phyloP scores from a whole-genome alignment of 2,113 vertebrate species.

The Brachyistius frenatus region DNA sequence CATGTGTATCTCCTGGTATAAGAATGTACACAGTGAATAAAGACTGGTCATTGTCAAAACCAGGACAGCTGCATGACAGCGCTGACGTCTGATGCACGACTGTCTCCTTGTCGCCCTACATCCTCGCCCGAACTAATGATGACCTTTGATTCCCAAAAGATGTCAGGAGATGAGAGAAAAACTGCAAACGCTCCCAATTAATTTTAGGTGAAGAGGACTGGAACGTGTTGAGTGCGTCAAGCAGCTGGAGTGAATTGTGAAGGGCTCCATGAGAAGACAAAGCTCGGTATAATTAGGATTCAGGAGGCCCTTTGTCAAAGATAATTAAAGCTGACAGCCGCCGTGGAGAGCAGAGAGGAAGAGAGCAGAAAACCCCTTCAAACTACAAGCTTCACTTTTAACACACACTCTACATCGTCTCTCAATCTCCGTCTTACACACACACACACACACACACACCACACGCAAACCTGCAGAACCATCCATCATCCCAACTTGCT shows the following conservation, averaged over 20 bases:
- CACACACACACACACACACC: constrained; percentile 28
- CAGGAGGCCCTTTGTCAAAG: constrained; percentile 77
- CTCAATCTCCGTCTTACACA: constrained; percentile 32
- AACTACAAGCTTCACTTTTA: constrained; percentile 71
- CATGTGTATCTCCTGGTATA: constrained; percentile 15
- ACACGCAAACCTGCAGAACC: constrained; percentile 32
- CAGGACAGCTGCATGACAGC: constrained; percentile 63
- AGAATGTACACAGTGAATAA: constrained; percentile 33
- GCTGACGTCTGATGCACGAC: constrained; percentile 72
- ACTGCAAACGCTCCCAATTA: constrained; percentile 75
- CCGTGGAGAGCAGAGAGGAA: constrained; percentile 65
- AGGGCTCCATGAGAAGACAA: constrained; percentile 74
- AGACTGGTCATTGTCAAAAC: constrained; percentile 53
- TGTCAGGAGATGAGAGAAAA: constrained; percentile 69
- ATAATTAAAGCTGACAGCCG: constrained; percentile 83
- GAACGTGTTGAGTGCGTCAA: constrained; percentile 68
- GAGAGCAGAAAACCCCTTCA: constrained; percentile 71
- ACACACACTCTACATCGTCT: constrained; percentile 56
- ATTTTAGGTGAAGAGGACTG: constrained; percentile 71
- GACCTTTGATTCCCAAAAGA: constrained; percentile 81
- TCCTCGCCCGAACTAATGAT: constrained; percentile 73
- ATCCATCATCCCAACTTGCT: constrained; percentile 63
- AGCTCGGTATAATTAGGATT: constrained; percentile 78
- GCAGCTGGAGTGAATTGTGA: constrained; percentile 72
- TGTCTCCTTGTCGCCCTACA: constrained; percentile 66